A percentile compares a stretch with the other conserved stretches of the same genome.
Conservation (phyloP, 2,113 vertebrate species). For the Myrmophylax atrothorax region DNA sequence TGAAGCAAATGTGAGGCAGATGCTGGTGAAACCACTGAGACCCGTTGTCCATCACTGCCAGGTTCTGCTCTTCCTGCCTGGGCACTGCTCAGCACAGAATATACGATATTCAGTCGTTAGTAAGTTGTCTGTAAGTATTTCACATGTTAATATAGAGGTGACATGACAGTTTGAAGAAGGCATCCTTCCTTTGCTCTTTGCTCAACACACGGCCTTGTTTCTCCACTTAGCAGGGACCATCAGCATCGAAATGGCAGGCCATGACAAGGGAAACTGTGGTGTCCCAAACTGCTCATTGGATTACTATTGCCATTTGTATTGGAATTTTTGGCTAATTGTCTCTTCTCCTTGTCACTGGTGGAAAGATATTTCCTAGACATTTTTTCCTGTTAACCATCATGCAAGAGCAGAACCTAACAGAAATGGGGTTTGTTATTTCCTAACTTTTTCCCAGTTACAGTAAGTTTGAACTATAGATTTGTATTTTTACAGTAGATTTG, state of each 20-base stretch:
- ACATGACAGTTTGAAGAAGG: neutral
- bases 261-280: neutral
- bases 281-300: neutral
- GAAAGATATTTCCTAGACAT: neutral
- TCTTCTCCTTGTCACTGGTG: neutral
- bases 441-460: neutral
- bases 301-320: neutral
- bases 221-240: neutral
- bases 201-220: accelerated
- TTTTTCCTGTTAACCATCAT: neutral
- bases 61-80: neutral
- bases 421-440: neutral
- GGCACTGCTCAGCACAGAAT: neutral
- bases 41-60: accelerated
- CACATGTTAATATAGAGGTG: neutral
- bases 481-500: neutral
- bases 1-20: neutral
- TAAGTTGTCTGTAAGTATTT: neutral
- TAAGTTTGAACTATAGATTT: neutral
- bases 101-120: neutral
- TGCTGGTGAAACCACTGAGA: neutral
- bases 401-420: neutral
- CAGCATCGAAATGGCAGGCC: neutral
- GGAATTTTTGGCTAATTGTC: neutral
- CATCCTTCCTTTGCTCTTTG: neutral